Evolutionary conservation across 2,113 vertebrate species (phyloP), one percentile per base, ranked within the genome.

Genomic region (Lepus americanus): DNA sequence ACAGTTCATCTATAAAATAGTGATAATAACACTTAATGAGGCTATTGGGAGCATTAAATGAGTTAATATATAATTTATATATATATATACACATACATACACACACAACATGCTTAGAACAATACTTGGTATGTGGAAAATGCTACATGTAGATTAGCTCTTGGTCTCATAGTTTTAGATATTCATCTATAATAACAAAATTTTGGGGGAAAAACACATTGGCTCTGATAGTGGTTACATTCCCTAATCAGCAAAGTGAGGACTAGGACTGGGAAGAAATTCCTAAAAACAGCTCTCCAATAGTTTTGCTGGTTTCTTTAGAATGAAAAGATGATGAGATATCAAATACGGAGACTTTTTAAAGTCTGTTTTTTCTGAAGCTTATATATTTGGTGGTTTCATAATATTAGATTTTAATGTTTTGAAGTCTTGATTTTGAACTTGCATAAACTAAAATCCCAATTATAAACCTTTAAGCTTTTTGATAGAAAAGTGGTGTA

Each of bases 301-400:
- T 85, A 88, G 67, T 90, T 13, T 95, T 87, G 66, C 31, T 87
- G 64, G 44, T 61, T 87, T 93, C 23, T 80, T 94, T 88, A 80
- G 67, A 84, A 81, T 88, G 19, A 39, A 92, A 94, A 89, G 67
- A 81, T 64, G 88, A 36, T 78, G 27, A 84, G 90, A 55, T 94
- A 87, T 27, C 31, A n/a, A 70, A 92, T 77, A 63, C 12, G 23
- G 79, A 81, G 77, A 33, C 78, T 73, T 74, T 82, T 81, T 82
- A 92, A 92, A 55, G 63, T 92, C 8, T 88, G 0, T 14, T 73
- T 74, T 85, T 61, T 33, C 9, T 87, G 63, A 92, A 90, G 20
- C 69, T 94, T 3, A 89, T 53, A 6, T 87, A 92, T 89, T 96
- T 95, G 36, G 4, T 89, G 77, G 19, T 55, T 20, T 90, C 11